Evolutionary conservation across 2,113 vertebrate genomes (phyloP), one percentile per base, ranked within the genome.

Genomic region (Callionymus lyra): DNA sequence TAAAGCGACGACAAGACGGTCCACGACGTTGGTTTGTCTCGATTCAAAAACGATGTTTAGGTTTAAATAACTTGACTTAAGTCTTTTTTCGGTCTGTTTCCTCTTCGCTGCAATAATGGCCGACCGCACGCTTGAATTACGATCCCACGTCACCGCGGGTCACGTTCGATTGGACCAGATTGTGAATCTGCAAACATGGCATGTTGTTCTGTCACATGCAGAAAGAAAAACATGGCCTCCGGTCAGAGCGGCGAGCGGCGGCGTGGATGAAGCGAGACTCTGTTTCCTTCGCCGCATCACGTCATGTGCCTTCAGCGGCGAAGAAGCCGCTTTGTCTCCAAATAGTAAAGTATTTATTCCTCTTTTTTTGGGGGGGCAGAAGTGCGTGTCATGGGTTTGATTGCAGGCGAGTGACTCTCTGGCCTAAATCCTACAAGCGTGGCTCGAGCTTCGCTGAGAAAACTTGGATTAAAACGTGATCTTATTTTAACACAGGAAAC

Each of bases 121-220:
- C n/a, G n/a, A n/a, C n/a, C n/a, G n/a, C n/a, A n/a, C n/a, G n/a
- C n/a, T n/a, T n/a, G n/a, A n/a, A n/a, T n/a, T n/a, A n/a, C n/a
- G n/a, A n/a, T n/a, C n/a, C 6, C 50, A 44, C 42, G 16, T 41
- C 40, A 61, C 36, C 34, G 15, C 34, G 19, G 39, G 48, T 51
- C 50, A 53, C 39, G 50, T 60, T 64, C 57, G 16, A 6, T 50
- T 47, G 10, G 6, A 41, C n/a, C n/a, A n/a, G n/a, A n/a, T n/a
- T n/a, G n/a, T 18, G 17, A 6, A 14, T 33, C 14, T 59, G n/a
- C 21, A 32, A 44, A 42, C 12, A 4, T 34, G 21, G 12, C 38
- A 31, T 49, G 31, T 39, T 19, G 44, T 54, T n/a, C 15, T 54
- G 53, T 75, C 64, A 63, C 50, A 52, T 58, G 41, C 33, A 44